These are phyloP conservation scores for Dolichotis patagonum DNA, from an alignment of 2,113 vertebrate species.

Conservation along the genomic window DNA sequence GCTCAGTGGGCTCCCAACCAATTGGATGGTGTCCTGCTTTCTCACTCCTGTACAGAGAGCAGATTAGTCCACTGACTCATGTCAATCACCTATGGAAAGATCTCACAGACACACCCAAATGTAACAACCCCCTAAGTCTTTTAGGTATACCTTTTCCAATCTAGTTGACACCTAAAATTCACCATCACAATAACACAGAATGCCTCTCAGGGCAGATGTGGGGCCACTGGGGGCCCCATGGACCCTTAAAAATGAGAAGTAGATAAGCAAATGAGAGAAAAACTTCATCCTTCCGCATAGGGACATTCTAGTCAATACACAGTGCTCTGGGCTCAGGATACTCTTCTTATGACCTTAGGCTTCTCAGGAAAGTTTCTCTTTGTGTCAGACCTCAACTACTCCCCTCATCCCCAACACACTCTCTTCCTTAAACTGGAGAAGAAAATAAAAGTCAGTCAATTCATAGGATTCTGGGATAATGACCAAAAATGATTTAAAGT, in stretches of 20 bases:
- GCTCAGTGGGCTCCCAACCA: neutral
- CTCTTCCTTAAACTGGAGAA: neutral
- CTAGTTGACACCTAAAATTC: neutral
- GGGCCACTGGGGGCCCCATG: neutral
- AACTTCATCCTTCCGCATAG: neutral
- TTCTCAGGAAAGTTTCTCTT: neutral
- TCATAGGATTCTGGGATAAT: neutral
- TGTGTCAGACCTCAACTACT: neutral
- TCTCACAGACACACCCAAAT: neutral
- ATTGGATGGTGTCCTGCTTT: neutral
- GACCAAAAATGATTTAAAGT: neutral
- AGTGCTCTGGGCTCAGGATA: neutral
- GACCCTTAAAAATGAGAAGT: neutral
- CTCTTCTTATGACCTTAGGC: neutral
- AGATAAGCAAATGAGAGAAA: neutral
- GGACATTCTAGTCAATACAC: neutral
- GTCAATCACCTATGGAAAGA: neutral
- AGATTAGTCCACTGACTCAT: neutral
- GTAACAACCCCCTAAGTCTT: neutral
- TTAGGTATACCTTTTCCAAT: neutral
- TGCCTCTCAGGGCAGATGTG: neutral
- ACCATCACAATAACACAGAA: neutral
- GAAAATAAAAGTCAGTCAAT: neutral
- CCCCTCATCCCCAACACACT: fast-evolving
- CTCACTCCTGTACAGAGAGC: fast-evolving